phyloP scores from a whole-genome alignment of 2,113 vertebrate species.

The Rhinoptilus africanus region DNA sequence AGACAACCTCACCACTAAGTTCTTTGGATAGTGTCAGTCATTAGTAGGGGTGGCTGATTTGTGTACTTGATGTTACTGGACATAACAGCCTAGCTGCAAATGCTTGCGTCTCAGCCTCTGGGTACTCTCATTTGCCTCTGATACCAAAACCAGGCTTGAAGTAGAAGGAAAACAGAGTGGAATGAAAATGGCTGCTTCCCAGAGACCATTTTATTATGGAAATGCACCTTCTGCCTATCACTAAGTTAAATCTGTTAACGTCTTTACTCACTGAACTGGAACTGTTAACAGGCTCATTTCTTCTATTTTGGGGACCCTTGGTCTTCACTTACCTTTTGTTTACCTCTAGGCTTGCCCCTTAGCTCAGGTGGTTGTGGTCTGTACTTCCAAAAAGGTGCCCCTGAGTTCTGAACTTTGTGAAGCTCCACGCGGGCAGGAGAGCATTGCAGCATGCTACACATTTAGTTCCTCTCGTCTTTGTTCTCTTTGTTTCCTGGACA shows the following conservation, averaged over 20 bases:
- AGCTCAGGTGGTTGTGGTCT: rapidly evolving
- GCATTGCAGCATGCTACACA: neutral
- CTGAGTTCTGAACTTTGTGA: rapidly evolving
- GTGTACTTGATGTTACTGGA: neutral
- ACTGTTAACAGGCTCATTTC: neutral
- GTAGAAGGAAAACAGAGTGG: neutral
- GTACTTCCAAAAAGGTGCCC: neutral
- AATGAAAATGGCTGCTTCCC: neutral
- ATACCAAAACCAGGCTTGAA: neutral
- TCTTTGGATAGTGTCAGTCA: neutral
- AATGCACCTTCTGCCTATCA: neutral
- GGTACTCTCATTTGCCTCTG: neutral
- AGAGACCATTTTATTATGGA: neutral
- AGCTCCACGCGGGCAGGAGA: rapidly evolving
- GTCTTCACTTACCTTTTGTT: neutral
- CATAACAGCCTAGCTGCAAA: neutral
- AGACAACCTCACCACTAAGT: neutral
- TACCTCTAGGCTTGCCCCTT: neutral
- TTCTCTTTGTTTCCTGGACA: neutral
- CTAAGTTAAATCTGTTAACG: neutral
- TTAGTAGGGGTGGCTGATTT: neutral
- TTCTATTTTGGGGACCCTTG: neutral
- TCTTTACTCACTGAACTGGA: neutral
- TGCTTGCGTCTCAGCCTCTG: neutral
- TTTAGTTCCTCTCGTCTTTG: neutral